Evolutionary conservation across 53 echinoderm and acorn worm genomes (phyloP).

Genomic region (Echinometra lucunter): DNA sequence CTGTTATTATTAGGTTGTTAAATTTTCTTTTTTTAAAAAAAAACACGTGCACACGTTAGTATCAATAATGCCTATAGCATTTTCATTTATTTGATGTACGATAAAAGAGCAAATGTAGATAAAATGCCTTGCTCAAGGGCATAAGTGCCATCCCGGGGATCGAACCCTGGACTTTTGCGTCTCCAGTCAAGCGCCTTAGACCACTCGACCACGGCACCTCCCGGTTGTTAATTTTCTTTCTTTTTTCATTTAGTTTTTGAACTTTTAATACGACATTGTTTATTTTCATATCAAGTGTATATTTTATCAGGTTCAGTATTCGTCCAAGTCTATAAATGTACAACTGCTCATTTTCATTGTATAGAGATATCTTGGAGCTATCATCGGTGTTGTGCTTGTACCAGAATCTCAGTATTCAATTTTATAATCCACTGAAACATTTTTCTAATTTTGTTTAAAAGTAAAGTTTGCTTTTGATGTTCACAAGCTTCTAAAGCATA

Average conservation of each 20-base stretch:
- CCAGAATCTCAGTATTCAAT: not conserved
- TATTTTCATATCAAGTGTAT: not conserved
- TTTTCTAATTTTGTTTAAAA: not conserved
- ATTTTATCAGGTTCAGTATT: not conserved
- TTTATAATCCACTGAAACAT: not conserved
- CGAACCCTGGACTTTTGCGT: too few species aligned
- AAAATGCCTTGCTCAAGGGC: too few species aligned
- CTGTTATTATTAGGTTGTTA: too few species aligned
- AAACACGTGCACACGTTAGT: not conserved
- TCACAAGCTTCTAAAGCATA: conserved; percentile 9
- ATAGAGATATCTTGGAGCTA: not conserved
- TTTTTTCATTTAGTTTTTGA: not conserved
- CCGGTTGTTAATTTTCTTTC: not conserved
- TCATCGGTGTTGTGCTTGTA: conserved; percentile 33
- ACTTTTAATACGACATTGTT: not conserved
- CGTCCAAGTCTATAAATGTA: not conserved
- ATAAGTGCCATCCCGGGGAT: too few species aligned
- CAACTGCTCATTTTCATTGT: not conserved
- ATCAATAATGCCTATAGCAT: too few species aligned
- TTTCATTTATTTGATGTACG: too few species aligned
- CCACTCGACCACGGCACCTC: too few species aligned
- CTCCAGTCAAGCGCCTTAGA: too few species aligned
- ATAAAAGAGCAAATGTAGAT: too few species aligned
- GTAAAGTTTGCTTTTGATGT: conserved; percentile 42
- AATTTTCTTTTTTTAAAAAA: not conserved